Conservation (phyloP, 2,797 vertebrate genomes). For the Odontamblyopus rebecca region DNA sequence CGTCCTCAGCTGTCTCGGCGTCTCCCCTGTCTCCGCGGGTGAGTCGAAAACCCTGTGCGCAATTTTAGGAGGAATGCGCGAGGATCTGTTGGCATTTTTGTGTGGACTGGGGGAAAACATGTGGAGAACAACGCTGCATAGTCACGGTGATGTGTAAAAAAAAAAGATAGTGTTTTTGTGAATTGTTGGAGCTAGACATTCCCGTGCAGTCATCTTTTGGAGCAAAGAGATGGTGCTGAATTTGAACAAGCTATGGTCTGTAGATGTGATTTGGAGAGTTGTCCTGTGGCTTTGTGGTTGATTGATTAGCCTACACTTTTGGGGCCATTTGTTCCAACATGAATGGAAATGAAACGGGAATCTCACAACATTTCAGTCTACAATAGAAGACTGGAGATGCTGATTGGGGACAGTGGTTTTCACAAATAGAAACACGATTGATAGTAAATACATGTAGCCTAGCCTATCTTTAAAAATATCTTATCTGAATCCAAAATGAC, state of each 20-base stretch:
- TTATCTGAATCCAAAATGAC: constrained; percentile 23
- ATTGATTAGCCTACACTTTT: not conserved
- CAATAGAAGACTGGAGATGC: constrained; percentile 3
- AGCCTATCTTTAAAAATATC: constrained; percentile 32
- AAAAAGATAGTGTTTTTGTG: constrained; percentile 23
- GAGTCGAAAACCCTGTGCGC: constrained; percentile 59
- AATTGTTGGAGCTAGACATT: constrained; percentile 14
- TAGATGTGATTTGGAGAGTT: not conserved
- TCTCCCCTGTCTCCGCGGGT: constrained; percentile 72
- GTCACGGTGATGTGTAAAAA: not conserved
- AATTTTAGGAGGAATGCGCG: not conserved
- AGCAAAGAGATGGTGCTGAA: not conserved
- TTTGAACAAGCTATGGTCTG: constrained; percentile 1
- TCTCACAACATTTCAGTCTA: not conserved
- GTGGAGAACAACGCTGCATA: constrained; percentile 11
- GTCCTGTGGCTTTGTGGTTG: not conserved
- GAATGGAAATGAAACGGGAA: not conserved
- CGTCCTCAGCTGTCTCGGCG: constrained; percentile 69
- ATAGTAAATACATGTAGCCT: constrained; percentile 9
- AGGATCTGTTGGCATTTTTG: constrained; percentile 3
- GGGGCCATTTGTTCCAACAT: not conserved
- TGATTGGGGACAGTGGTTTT: constrained; percentile 16
- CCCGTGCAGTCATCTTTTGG: constrained; percentile 14
- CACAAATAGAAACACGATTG: constrained; percentile 29
- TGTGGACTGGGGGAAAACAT: constrained; percentile 21